Base-by-base conservation (phyloP, 2,888 invertebrate species). In the Pseudococcus viburni region DNA sequence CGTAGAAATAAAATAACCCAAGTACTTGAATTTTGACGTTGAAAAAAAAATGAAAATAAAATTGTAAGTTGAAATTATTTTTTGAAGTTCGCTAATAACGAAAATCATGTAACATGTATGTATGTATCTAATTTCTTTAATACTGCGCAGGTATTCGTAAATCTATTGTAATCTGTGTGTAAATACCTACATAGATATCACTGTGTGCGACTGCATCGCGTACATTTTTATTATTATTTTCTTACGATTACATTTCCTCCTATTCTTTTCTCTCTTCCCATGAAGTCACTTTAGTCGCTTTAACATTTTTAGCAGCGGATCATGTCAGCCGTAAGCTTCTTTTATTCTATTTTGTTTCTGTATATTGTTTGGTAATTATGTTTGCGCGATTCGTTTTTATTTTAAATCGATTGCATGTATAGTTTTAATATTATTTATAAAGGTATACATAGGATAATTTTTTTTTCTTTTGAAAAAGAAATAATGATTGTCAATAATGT, bases 401-500 rank as follows among this genome's bases (percentile, higher is more conserved):
- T 55, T 55, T 84, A 46, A 48, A 84, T 84, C 39, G 51, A 85
- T 85, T 59, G 59, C 51, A 51, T 85, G 85, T 85, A 85, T 85
- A 85, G 85, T 85, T 85, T 85, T 59, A 73, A 73, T 64, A 26
- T 26, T 22, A 68, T 68, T 26, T 68, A 68, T 1, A 68, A 26
- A 68, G 6, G 26, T 33, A 33, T 64, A 64, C 22, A 22, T 11
- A 64, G 22, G n/a, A n/a, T n/a, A 22, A 2, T 22, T 85, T 26
- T 59, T n/a, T n/a, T 55, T 85, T 85, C 59, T 85, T 33, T 85
- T 85, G 59, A 73, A 73, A 73, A 73, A 33, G 26, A 33, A n/a
- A 73, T 73, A 73, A 73, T 73, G 73, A 39, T 55, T 85, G 85
- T 85, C 85, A 85, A 85, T 85, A 85, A 85, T 85, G 85, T 85